phyloP scores from a whole-genome alignment of 2,797 vertebrate genomes.

The Falco cherrug region DNA sequence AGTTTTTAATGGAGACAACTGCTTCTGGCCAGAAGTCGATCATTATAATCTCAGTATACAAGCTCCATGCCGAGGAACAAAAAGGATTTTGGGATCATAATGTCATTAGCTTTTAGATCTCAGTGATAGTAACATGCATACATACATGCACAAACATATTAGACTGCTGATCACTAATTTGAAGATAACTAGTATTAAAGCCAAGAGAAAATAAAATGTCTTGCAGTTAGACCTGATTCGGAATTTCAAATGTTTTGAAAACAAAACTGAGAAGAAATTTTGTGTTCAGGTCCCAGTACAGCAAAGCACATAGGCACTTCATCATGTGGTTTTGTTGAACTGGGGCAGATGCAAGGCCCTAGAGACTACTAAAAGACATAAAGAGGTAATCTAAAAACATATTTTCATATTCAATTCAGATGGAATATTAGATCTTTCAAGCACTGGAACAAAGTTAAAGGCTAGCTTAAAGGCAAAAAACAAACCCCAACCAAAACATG shows the following conservation, averaged over 20 bases:
- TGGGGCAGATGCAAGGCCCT: background rate
- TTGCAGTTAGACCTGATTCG: background rate
- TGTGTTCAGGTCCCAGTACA: background rate
- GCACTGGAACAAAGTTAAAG: slow-evolving; percentile 29
- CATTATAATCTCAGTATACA: background rate
- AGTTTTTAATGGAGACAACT: background rate
- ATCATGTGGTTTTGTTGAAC: background rate
- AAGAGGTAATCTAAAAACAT: background rate
- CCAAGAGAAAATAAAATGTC: background rate
- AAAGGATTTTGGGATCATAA: background rate
- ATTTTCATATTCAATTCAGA: slow-evolving; percentile 26
- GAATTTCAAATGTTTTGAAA: slow-evolving; percentile 1
- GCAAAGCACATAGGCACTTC: background rate
- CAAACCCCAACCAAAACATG: background rate
- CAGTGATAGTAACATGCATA: background rate
- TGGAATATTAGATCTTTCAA: slow-evolving; percentile 17
- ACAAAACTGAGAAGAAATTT: slow-evolving; percentile 13
- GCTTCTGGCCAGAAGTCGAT: background rate
- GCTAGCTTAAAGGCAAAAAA: slow-evolving; percentile 5
- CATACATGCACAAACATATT: background rate
- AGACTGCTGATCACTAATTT: background rate
- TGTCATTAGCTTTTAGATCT: background rate
- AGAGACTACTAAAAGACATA: background rate
- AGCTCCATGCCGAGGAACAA: background rate
- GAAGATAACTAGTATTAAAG: background rate